phyloP scores from a whole-genome alignment of 2,797 vertebrate species.

The Enoplosus armatus region DNA sequence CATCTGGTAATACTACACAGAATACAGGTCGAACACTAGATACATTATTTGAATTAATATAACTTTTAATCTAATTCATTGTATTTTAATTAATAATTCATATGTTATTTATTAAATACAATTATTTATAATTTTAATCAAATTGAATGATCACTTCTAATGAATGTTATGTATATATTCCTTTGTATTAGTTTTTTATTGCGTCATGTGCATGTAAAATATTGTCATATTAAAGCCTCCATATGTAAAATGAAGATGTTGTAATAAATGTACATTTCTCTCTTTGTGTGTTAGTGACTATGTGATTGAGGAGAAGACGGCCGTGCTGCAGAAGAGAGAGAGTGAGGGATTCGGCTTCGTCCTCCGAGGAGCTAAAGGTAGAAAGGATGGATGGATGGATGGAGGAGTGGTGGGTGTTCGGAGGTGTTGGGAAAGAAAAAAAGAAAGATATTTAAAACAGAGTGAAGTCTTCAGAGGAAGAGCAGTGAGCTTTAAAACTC shows the following conservation, averaged over 20 bases:
- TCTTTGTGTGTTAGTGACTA: slow-evolving; percentile 86
- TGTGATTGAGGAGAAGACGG: slow-evolving; percentile 96
- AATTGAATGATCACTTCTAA: background rate
- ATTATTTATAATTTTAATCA: background rate
- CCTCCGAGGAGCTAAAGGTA: slow-evolving; percentile 96
- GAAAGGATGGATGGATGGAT: slow-evolving; percentile 8
- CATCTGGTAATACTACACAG: too few species aligned
- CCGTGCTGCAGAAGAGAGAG: slow-evolving; percentile 94
- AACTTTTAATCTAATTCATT: too few species aligned
- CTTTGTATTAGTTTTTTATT: too few species aligned
- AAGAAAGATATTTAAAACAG: slow-evolving; percentile 22
- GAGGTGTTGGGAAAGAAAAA: slow-evolving; percentile 14
- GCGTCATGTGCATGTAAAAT: too few species aligned
- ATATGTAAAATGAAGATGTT: too few species aligned
- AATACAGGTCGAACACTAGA: too few species aligned
- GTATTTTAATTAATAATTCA: too few species aligned
- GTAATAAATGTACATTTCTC: background rate
- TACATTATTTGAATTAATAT: too few species aligned
- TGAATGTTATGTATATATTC: background rate
- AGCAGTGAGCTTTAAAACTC: slow-evolving; percentile 13
- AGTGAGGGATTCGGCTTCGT: slow-evolving; percentile 96
- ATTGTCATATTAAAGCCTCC: too few species aligned
- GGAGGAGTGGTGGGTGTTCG: slow-evolving; percentile 41
- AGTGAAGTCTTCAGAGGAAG: slow-evolving; percentile 20
- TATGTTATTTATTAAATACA: too few species aligned